Conservation (phyloP, 2,113 vertebrate genomes). For the Epinephelus fuscoguttatus region DNA sequence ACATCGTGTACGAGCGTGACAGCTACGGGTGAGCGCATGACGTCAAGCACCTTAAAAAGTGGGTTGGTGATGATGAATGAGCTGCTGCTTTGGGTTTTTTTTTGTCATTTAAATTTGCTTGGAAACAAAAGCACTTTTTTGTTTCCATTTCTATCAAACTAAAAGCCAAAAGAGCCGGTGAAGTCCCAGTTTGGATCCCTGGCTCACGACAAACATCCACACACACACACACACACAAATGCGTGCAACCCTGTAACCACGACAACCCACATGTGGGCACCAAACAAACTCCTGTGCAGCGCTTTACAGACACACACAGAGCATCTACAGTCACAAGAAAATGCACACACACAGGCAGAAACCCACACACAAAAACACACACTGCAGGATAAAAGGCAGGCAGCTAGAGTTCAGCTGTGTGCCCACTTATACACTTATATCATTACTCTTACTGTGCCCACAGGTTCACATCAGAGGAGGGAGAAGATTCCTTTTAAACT, state of each 20-base stretch:
- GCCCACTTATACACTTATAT: conserved; percentile 21
- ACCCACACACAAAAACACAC: conserved; percentile 33
- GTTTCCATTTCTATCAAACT: conserved; percentile 16
- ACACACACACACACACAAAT: conserved; percentile 11
- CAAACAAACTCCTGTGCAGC: conserved; percentile 50
- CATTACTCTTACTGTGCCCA: conserved; percentile 39
- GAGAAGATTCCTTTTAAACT: conserved; percentile 20
- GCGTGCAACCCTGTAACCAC: conserved; percentile 45
- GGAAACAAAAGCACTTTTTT: conserved; percentile 23
- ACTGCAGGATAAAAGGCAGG: conserved; percentile 21
- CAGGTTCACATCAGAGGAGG: conserved; percentile 39
- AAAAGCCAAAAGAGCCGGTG: not conserved
- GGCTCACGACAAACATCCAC: conserved; percentile 36
- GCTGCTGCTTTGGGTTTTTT: conserved; percentile 31
- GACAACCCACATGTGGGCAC: conserved; percentile 64
- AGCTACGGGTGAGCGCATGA: conserved; percentile 32
- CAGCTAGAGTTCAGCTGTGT: conserved; percentile 42
- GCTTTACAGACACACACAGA: conserved; percentile 23
- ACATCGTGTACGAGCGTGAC: conserved; percentile 4
- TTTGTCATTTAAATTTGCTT: conserved; percentile 48
- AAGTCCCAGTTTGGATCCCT: conserved; percentile 29
- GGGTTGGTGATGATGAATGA: conserved; percentile 37
- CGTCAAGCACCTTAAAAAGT: conserved; percentile 8
- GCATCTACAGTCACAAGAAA: conserved; percentile 6
- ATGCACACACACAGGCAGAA: conserved; percentile 1